Conservation (phyloP, 2,797 vertebrate species). For the Protonibea diacanthus region DNA sequence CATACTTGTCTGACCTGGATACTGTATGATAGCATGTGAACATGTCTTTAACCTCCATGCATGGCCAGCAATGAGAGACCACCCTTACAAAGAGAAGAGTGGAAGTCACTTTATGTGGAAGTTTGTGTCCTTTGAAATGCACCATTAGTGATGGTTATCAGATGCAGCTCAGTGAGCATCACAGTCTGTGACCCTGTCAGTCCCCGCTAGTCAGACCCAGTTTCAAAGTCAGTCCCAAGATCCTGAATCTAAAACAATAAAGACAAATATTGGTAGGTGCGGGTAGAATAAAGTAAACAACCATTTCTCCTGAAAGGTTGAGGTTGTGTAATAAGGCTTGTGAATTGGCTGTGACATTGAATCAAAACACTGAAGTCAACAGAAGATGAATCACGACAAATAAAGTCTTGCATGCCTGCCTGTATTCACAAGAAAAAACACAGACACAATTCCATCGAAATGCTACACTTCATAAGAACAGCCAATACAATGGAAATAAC, state of each 20-base stretch:
- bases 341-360: conserved; percentile 11
- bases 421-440: conserved; percentile 20
- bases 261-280: not conserved
- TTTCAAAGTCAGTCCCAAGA: conserved; percentile 1
- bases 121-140: conserved; percentile 84
- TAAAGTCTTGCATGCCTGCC: conserved; percentile 13
- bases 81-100: conserved; percentile 75
- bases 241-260: conserved; percentile 20
- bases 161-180: conserved; percentile 73
- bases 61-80: conserved; percentile 71
- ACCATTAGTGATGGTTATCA: conserved; percentile 79
- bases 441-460: conserved; percentile 43
- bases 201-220: too few species aligned
- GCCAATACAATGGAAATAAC: conserved; percentile 50
- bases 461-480: conserved; percentile 57
- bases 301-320: not conserved
- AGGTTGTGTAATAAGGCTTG: conserved; percentile 8
- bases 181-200: conserved; percentile 46
- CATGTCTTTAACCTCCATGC: conserved; percentile 78
- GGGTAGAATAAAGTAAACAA: too few species aligned
- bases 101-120: conserved; percentile 72
- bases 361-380: conserved; percentile 28
- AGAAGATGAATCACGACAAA: conserved; percentile 30
- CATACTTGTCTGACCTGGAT: conserved; percentile 81
- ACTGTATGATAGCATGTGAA: conserved; percentile 86